A percentile compares a stretch with the other conserved stretches of the same genome.
phyloP scores from a whole-genome alignment of 30 jellyfish, hydroid and myxozoan genomes.

The Aurelia sp. region DNA sequence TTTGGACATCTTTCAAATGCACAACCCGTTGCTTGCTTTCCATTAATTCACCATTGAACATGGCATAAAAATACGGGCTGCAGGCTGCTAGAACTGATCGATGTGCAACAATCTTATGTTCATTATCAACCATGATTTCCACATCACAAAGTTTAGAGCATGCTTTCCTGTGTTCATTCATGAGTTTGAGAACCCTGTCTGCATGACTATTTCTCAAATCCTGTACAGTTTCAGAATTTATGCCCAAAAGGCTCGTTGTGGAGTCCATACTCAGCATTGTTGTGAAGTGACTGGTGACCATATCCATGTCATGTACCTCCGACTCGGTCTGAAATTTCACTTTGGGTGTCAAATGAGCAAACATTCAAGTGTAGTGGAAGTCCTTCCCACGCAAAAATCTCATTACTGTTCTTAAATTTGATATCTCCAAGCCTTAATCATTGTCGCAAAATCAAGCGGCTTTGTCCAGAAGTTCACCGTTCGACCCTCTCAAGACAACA shows the following conservation, averaged over 20 bases:
- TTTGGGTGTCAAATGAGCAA: no score
- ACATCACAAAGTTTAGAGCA: slow-evolving; percentile 95
- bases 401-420: no score
- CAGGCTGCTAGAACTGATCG: slow-evolving; percentile 98
- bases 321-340: no score
- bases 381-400: no score
- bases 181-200: slow-evolving; percentile 54
- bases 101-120: slow-evolving; percentile 74
- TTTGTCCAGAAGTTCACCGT: no score
- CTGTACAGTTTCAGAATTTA: slow-evolving; percentile 22
- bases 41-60: slow-evolving; percentile 92
- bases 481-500: no score
- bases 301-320: no score
- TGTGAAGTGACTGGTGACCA: no score
- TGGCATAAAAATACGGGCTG: slow-evolving; percentile 95
- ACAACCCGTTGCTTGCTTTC: slow-evolving; percentile 87
- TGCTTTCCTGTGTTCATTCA: slow-evolving; percentile 88
- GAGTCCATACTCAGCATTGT: slow-evolving; percentile 86
- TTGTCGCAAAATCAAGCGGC: no score
- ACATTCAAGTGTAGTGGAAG: no score
- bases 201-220: slow-evolving; percentile 68
- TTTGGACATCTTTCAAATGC: slow-evolving; percentile 80
- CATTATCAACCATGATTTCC: slow-evolving; percentile 62
- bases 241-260: slow-evolving; percentile 62
- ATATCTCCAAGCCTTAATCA: no score